A percentile compares a stretch with the other conserved stretches of the same genome.
phyloP scores from a whole-genome alignment of 2,888 invertebrate species.

The Beris morrisii region DNA sequence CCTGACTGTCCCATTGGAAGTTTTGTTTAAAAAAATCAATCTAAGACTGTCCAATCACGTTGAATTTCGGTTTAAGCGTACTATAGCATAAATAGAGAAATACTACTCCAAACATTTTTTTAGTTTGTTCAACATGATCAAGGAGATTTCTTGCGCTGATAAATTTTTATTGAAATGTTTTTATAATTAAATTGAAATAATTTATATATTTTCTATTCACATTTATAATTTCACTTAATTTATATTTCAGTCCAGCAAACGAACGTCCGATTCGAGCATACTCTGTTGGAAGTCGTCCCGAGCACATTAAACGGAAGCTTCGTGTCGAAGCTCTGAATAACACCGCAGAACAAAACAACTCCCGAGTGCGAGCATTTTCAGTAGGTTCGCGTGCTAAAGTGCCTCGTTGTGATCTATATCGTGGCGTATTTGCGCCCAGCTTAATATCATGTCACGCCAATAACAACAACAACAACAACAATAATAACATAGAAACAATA shows the following conservation, averaged over 20 bases:
- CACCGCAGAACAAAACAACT: slow-evolving; percentile 55
- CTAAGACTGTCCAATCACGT: too few relatives aligned
- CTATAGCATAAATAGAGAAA: too few relatives aligned
- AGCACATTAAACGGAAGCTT: slow-evolving; percentile 62
- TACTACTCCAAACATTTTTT: too few relatives aligned
- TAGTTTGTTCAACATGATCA: too few relatives aligned
- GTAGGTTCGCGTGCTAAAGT: slow-evolving; percentile 70
- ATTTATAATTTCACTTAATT: slow-evolving; percentile 33
- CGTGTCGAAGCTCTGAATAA: slow-evolving; percentile 54
- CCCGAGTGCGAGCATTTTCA: slow-evolving; percentile 74
- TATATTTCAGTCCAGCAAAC: slow-evolving; percentile 46
- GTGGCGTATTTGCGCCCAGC: slow-evolving; percentile 45
- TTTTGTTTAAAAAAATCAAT: too few relatives aligned
- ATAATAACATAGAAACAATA: slow-evolving; percentile 44
- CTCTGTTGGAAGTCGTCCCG: slow-evolving; percentile 82
- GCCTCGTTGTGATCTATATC: slow-evolving; percentile 51
- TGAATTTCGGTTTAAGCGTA: too few relatives aligned
- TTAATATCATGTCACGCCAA: slow-evolving; percentile 45
- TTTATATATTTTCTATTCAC: too few relatives aligned
- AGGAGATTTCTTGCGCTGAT: too few relatives aligned
- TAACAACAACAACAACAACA: slow-evolving; percentile 41
- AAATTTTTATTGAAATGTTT: too few relatives aligned
- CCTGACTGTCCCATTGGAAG: too few relatives aligned
- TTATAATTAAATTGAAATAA: too few relatives aligned
- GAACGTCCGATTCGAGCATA: slow-evolving; percentile 74